phyloP scores from a whole-genome alignment of 2,797 vertebrate species.

The Sparus aurata region DNA sequence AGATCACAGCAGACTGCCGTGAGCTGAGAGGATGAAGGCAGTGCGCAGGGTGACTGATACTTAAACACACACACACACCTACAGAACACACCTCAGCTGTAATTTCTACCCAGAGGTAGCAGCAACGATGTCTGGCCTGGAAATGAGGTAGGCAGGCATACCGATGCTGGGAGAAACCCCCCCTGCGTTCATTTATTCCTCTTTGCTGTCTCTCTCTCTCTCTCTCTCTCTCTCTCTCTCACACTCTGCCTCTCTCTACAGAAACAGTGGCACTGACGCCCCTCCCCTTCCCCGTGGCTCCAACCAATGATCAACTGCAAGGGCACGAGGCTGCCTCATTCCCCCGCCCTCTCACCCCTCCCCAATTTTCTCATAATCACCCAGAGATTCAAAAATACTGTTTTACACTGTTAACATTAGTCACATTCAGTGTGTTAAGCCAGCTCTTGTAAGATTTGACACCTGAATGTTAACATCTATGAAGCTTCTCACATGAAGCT shows the following conservation, averaged over 20 bases:
- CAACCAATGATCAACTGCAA: constrained; percentile 84
- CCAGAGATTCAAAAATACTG: constrained; percentile 34
- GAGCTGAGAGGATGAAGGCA: constrained; percentile 57
- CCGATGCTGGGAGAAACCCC: constrained; percentile 79
- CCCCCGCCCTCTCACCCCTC: constrained; percentile 59
- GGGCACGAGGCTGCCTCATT: constrained; percentile 75
- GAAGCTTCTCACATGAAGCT: background rate
- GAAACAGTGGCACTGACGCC: constrained; percentile 80
- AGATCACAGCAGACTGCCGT: constrained; percentile 59
- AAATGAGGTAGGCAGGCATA: constrained; percentile 80
- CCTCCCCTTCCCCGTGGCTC: constrained; percentile 79
- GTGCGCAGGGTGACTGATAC: constrained; percentile 50
- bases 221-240: constrained; percentile 58
- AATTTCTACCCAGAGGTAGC: constrained; percentile 53
- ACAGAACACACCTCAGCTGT: constrained; percentile 52
- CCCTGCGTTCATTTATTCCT: constrained; percentile 75
- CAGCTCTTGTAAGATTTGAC: constrained; percentile 2
- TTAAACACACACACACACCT: constrained; percentile 32
- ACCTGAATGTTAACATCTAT: constrained; percentile 18
- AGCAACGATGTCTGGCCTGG: constrained; percentile 78
- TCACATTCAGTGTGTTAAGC: constrained; percentile 10
- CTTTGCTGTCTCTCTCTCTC: constrained; percentile 59
- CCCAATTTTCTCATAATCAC: constrained; percentile 48
- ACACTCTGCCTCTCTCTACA: constrained; percentile 75
- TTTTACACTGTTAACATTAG: constrained; percentile 50